These are phyloP conservation scores for Agrotis puta DNA, from an alignment of 2,888 invertebrate genomes.

Conservation along the genomic window DNA sequence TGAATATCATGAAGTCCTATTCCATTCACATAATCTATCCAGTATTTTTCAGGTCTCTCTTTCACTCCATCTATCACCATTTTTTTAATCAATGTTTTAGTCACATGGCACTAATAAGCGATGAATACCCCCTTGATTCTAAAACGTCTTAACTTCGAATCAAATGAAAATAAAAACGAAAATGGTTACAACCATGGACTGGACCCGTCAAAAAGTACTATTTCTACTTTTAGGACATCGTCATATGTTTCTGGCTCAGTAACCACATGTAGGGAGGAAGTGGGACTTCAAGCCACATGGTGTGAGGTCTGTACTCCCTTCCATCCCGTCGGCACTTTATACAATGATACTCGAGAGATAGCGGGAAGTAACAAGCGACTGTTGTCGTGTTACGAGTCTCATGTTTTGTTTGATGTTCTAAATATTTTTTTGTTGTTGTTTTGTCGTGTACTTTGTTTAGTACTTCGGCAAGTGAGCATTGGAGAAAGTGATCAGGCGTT, in stretches of 20 bases:
- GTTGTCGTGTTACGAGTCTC: conserved; percentile 17
- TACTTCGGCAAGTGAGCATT: too few species aligned
- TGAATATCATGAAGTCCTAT: too few species aligned
- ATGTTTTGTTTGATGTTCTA: conserved; percentile 19
- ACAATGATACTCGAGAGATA: conserved; percentile 51
- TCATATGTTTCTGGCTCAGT: conserved; percentile 29
- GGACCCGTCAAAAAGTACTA: background rate
- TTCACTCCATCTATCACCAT: too few species aligned
- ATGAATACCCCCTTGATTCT: too few species aligned
- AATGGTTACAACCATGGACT: background rate
- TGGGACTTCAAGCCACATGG: conserved; percentile 20
- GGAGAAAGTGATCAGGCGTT: too few species aligned
- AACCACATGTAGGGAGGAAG: conserved; percentile 24
- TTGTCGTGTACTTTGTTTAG: too few species aligned
- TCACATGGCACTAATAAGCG: too few species aligned
- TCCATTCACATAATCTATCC: too few species aligned
- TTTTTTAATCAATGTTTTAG: too few species aligned
- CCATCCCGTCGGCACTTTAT: conserved; percentile 21
- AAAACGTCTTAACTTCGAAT: background rate
- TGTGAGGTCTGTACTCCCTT: conserved; percentile 4
- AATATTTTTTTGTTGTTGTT: conserved; percentile 21
- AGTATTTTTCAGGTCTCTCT: too few species aligned
- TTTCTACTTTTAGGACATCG: background rate
- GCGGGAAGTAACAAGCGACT: conserved; percentile 34
- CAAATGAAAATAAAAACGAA: conserved; percentile 1